These are phyloP conservation scores for Ophion obscuratus DNA, from an alignment of 2,888 invertebrate genomes.

Conservation along the genomic window DNA sequence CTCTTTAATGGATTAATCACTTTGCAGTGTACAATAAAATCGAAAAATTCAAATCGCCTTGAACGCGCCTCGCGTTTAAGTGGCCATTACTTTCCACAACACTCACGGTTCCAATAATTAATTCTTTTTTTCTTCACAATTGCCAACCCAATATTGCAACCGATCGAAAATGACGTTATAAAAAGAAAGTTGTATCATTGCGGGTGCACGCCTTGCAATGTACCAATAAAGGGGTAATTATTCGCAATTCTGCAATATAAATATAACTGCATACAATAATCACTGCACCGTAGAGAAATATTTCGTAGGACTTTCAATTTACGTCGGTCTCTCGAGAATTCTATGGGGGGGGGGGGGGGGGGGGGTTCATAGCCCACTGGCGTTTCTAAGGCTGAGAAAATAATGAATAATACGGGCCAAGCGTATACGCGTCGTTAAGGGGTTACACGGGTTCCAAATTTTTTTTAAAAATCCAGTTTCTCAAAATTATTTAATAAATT, in stretches of 20 bases:
- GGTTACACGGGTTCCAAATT: no score
- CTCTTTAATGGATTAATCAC: no score
- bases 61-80: no score
- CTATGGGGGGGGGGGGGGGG: neutral
- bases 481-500: no score
- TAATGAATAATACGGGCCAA: constrained; percentile 25
- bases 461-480: no score
- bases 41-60: no score
- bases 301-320: constrained; percentile 63
- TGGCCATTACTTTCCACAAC: no score
- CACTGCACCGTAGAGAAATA: constrained; percentile 52
- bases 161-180: constrained; percentile 9
- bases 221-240: constrained; percentile 46
- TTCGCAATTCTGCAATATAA: constrained; percentile 52
- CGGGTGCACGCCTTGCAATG: constrained; percentile 28
- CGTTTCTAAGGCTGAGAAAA: constrained; percentile 32
- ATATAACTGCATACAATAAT: constrained; percentile 45
- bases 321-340: constrained; percentile 36
- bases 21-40: no score
- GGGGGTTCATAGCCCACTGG: neutral
- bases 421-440: no score
- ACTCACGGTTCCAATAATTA: neutral
- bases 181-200: constrained; percentile 17
- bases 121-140: neutral
- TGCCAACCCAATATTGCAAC: neutral